Percentiles rank a stretch among this genome's conserved stretches.
These are phyloP conservation scores for Acleris cristana DNA, from an alignment of 2,888 invertebrate genomes.

Conservation along the genomic window DNA sequence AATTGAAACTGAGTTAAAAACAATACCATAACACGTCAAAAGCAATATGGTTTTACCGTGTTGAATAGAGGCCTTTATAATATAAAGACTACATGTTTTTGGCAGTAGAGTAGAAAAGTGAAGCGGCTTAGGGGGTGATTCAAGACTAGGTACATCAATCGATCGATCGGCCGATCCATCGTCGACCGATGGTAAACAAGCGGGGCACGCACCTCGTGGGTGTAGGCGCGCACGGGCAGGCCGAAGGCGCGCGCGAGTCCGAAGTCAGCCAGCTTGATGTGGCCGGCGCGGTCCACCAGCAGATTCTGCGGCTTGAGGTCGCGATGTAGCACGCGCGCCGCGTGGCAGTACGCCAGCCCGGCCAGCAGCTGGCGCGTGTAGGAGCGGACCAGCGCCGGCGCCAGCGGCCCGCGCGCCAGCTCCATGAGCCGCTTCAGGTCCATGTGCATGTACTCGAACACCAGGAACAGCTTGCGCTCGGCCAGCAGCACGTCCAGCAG, in stretches of 20 bases:
- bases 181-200: background rate
- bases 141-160: no score
- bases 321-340: slow-evolving; percentile 94
- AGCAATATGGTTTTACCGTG: no score
- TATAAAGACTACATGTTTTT: no score
- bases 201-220: slow-evolving; percentile 87
- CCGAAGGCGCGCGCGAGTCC: slow-evolving; percentile 97
- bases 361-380: slow-evolving; percentile 94
- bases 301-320: slow-evolving; percentile 98
- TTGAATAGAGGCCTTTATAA: no score
- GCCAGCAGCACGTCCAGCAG: slow-evolving; percentile 95
- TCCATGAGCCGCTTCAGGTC: slow-evolving; percentile 96
- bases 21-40: no score
- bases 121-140: no score
- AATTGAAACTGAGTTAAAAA: no score
- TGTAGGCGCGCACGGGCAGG: slow-evolving; percentile 96
- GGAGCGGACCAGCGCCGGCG: slow-evolving; percentile 87
- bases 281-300: slow-evolving; percentile 92
- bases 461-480: slow-evolving; percentile 93
- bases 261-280: slow-evolving; percentile 98
- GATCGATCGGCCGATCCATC: no score
- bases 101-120: no score
- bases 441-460: slow-evolving; percentile 97
- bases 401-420: slow-evolving; percentile 85
- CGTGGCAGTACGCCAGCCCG: slow-evolving; percentile 95